phyloP scores from a whole-genome alignment of 1,140 invertebrate species.

The Drosophila ohnishii region DNA sequence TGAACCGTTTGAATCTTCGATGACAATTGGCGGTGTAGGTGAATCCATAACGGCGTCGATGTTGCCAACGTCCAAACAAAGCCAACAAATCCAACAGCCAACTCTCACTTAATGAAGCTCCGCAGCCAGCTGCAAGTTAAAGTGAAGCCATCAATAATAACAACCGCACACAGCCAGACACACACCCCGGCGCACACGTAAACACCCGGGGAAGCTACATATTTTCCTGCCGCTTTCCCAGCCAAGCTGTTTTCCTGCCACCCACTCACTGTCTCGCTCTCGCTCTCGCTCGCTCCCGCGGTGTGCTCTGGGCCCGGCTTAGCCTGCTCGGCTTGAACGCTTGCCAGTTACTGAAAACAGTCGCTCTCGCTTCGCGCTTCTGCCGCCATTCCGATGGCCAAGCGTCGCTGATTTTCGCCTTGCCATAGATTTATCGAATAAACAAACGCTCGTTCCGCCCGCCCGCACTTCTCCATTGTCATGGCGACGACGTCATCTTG shows the following conservation, averaged over 20 bases:
- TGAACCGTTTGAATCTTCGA: conserved; percentile 84
- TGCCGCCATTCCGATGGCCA: conserved; percentile 47
- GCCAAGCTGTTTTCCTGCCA: conserved; percentile 8
- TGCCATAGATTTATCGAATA: conserved; percentile 82
- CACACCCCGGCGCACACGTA: conserved; percentile 26
- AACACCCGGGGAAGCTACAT: conserved; percentile 18
- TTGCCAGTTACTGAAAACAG: conserved; percentile 65
- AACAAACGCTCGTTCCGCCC: conserved; percentile 56
- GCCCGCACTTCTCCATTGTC: conserved; percentile 58
- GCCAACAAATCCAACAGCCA: conserved; percentile 53
- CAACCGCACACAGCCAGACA: conserved; percentile 41
- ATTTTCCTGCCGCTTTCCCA: conserved; percentile 7
- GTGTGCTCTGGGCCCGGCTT: conserved; percentile 45
- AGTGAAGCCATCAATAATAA: conserved; percentile 80
- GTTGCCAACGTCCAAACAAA: conserved; percentile 56
- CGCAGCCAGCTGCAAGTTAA: conserved; percentile 70
- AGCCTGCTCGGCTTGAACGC: conserved; percentile 70
- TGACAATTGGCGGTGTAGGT: conserved; percentile 83
- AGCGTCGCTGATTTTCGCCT: conserved; percentile 35
- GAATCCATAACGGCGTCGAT: conserved; percentile 81
- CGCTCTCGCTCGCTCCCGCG: conserved; percentile 25
- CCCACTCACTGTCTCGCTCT: conserved; percentile 22
- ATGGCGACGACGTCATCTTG: conserved; percentile 77
- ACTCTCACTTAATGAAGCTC: conserved; percentile 69
- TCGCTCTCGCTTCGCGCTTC: conserved; percentile 29